phyloP scores from a whole-genome alignment of 2,797 vertebrate species.

The Pagetopsis macropterus region DNA sequence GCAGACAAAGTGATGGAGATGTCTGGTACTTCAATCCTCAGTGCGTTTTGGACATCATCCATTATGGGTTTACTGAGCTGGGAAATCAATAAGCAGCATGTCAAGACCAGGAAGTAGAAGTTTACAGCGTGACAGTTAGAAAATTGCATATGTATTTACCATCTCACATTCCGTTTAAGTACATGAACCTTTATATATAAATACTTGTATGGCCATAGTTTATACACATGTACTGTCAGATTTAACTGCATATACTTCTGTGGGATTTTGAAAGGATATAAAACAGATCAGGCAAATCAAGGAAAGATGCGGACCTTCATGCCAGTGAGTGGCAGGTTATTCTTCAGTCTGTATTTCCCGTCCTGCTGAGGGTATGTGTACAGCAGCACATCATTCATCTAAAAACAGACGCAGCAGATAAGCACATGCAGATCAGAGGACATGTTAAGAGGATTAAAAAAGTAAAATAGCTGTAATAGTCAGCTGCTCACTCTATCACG shows the following conservation, averaged over 20 bases:
- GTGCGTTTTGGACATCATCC: constrained; percentile 87
- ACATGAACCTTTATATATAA: background rate
- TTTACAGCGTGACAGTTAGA: background rate
- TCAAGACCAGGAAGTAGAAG: background rate
- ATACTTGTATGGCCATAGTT: background rate
- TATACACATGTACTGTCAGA: background rate
- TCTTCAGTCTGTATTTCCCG: constrained; percentile 94
- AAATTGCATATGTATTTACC: background rate
- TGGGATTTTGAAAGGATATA: background rate
- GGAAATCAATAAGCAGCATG: constrained; percentile 36
- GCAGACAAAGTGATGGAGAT: constrained; percentile 90
- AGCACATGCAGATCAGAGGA: background rate
- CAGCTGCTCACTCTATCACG: background rate
- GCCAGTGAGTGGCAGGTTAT: constrained; percentile 86
- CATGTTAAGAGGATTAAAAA: background rate
- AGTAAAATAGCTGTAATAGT: background rate
- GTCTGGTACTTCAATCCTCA: constrained; percentile 91
- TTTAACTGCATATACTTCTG: background rate
- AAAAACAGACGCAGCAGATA: constrained; percentile 33
- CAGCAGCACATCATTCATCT: constrained; percentile 97
- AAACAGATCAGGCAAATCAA: background rate
- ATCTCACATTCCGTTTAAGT: background rate
- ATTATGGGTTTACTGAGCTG: constrained; percentile 91
- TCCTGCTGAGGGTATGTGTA: constrained; percentile 97
- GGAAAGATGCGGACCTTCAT: constrained; percentile 87